These are phyloP conservation scores for Tauraco hartlaubi DNA, from an alignment of 2,797 vertebrate species.

Conservation along the genomic window DNA sequence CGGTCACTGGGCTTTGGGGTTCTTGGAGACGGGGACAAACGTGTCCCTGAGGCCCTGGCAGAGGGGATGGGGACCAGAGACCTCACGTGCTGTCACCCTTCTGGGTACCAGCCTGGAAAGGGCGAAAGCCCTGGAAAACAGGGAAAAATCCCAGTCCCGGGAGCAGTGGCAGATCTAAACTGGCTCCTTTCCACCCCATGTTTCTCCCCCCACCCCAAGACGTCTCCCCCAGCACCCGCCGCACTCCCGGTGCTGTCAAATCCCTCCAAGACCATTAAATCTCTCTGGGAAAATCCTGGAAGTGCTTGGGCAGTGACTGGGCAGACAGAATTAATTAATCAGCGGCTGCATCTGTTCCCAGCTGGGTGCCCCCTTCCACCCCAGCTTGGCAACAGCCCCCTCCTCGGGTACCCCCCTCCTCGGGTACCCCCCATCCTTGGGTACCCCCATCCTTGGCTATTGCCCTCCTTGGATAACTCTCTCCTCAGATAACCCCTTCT, in stretches of 20 bases:
- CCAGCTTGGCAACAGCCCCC: neutral
- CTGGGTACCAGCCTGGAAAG: neutral
- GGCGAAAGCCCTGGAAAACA: neutral
- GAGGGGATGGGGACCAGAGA: neutral
- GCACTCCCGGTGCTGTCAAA: neutral
- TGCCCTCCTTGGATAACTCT: neutral
- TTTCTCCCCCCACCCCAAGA: neutral
- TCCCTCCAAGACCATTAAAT: neutral
- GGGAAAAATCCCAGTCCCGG: accelerated
- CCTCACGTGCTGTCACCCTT: accelerated
- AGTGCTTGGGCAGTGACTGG: neutral
- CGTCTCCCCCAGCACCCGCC: accelerated
- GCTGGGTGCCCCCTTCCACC: neutral
- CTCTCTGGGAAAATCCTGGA: neutral
- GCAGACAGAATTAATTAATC: neutral
- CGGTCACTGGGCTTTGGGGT: neutral
- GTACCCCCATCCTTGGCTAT: accelerated
- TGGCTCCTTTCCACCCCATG: accelerated
- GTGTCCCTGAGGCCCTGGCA: neutral
- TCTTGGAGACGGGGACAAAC: neutral
- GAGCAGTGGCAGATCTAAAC: neutral
- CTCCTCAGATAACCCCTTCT: neutral
- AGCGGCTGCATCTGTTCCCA: neutral
- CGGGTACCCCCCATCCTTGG: neutral
- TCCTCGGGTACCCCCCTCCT: neutral